These are phyloP conservation scores for Sebastes baramenuke DNA, from an alignment of 2,797 vertebrate species.

Conservation along the genomic window DNA sequence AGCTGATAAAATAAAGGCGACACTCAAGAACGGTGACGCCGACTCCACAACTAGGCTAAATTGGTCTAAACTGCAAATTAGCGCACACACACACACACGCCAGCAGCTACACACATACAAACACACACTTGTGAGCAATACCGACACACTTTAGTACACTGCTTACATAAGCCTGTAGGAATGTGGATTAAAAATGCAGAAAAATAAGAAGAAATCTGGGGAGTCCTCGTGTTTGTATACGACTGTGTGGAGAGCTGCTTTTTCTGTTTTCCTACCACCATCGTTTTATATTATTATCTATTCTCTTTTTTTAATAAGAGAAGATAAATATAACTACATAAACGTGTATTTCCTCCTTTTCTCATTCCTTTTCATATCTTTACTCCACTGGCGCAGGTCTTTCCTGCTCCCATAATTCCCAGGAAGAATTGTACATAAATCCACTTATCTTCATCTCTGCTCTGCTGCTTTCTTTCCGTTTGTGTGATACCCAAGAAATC, in stretches of 20 bases:
- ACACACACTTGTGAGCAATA: conserved; percentile 1
- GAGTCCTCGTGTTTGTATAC: conserved; percentile 4
- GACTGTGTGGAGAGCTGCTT: background rate
- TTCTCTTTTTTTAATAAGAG: background rate
- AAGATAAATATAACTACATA: background rate
- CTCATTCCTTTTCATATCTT: background rate
- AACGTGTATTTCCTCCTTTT: background rate
- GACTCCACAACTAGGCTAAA: conserved; percentile 26
- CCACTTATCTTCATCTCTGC: background rate
- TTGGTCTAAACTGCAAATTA: conserved; percentile 27
- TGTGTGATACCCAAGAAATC: background rate
- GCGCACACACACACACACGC: background rate
- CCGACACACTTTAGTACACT: conserved; percentile 29
- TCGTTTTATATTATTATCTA: background rate
- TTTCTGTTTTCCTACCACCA: background rate
- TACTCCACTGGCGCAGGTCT: background rate
- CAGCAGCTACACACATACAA: conserved; percentile 7
- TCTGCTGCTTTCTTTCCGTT: background rate
- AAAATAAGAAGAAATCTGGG: conserved; percentile 19
- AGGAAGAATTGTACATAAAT: background rate
- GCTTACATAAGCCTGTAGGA: conserved; percentile 61
- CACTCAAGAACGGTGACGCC: conserved; percentile 29
- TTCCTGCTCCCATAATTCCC: background rate
- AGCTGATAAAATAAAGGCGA: conserved; percentile 52
- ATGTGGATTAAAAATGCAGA: conserved; percentile 60